Percentiles rank a stretch among this genome's conserved stretches.
These are phyloP conservation scores for Amphibalanus amphitrite DNA, from an alignment of 1,140 invertebrate genomes.

Conservation along the genomic window DNA sequence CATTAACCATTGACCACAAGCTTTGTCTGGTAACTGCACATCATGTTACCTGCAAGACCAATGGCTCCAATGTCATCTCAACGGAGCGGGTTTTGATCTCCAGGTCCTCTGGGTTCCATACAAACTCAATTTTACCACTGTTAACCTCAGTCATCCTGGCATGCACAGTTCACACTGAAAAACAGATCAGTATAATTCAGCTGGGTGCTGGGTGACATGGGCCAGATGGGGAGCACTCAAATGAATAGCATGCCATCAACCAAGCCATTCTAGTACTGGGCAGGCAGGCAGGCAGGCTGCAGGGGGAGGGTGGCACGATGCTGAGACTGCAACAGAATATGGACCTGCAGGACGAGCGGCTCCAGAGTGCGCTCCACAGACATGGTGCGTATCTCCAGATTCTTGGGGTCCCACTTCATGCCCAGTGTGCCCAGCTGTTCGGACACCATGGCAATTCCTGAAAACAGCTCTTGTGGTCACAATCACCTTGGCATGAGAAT, in stretches of 20 bases:
- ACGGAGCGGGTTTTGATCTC: constrained; percentile 96
- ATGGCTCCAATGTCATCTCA: constrained; percentile 85
- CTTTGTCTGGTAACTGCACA: background rate
- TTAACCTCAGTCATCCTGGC: background rate
- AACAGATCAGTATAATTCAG: background rate
- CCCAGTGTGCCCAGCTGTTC: constrained; percentile 24
- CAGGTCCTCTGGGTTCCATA: constrained; percentile 94
- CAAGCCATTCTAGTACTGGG: too few relatives aligned
- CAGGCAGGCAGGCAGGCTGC: too few relatives aligned
- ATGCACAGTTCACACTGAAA: background rate
- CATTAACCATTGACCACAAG: background rate
- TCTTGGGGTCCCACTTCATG: constrained; percentile 90
- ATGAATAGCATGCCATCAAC: too few relatives aligned
- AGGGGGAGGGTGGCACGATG: too few relatives aligned
- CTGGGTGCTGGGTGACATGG: background rate
- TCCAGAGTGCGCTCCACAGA: constrained; percentile 93
- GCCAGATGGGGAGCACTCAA: too few relatives aligned
- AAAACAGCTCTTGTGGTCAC: too few relatives aligned
- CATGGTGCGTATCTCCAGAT: constrained; percentile 92
- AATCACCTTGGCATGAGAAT: too few relatives aligned
- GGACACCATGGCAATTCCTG: too few relatives aligned
- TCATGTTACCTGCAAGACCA: constrained; percentile 70
- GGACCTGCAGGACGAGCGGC: constrained; percentile 86
- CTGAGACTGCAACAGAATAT: background rate
- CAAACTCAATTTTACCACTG: constrained; percentile 15